phyloP scores from a whole-genome alignment of 1,140 invertebrate genomes.

The Pachypeltis micranthus region DNA sequence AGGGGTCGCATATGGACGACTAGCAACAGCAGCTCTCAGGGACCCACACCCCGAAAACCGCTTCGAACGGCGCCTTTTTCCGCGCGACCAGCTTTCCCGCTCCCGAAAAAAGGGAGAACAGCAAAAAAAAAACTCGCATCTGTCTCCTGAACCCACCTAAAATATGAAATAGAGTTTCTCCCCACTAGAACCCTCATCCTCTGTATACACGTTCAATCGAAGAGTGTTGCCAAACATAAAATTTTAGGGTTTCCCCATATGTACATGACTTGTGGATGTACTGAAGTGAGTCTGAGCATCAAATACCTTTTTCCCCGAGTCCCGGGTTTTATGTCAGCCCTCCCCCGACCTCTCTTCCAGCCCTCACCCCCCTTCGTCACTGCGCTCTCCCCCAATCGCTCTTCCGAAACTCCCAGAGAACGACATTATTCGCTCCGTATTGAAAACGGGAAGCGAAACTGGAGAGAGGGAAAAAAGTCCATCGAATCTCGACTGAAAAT shows the following conservation, averaged over 20 bases:
- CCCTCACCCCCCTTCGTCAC: not conserved
- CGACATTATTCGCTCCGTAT: too few relatives aligned
- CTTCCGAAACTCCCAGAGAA: too few relatives aligned
- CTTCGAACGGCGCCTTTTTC: too few relatives aligned
- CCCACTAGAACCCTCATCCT: too few relatives aligned
- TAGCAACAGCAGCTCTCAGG: not conserved
- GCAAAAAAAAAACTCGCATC: not conserved
- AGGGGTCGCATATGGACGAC: not conserved
- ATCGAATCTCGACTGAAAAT: too few relatives aligned
- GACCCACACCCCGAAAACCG: not conserved
- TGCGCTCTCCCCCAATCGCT: too few relatives aligned
- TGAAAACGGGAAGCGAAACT: too few relatives aligned
- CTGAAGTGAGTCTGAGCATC: not conserved
- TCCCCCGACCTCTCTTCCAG: not conserved
- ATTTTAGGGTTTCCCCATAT: conserved; percentile 13
- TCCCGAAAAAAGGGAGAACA: too few relatives aligned
- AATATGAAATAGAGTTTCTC: conserved; percentile 13
- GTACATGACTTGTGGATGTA: conserved; percentile 13
- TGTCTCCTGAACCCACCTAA: not conserved
- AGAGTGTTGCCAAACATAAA: conserved; percentile 13
- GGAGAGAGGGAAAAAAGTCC: too few relatives aligned
- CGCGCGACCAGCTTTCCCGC: too few relatives aligned
- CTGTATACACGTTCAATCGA: not conserved
- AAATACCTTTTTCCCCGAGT: not conserved
- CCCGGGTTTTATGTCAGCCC: conserved; percentile 1